Conservation (phyloP, 37 sponge, comb jelly and placozoan species). For the Aplysina aerophoba region DNA sequence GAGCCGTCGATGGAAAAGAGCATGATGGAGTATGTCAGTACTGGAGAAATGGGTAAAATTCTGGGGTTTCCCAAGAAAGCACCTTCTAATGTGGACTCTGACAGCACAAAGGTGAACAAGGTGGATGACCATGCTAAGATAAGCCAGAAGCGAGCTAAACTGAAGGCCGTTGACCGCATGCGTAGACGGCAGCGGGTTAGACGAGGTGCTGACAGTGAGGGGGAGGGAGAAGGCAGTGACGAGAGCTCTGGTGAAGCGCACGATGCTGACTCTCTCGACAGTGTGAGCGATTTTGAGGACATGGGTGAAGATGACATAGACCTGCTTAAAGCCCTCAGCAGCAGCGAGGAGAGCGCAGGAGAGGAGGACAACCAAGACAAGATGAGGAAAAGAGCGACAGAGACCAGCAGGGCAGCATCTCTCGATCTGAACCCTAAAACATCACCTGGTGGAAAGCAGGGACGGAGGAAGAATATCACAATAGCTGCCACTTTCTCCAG, state of each 20-base stretch:
- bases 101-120: background rate
- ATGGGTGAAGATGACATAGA: slow-evolving; percentile 19
- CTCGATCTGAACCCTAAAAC: background rate
- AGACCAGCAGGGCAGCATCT: too few relatives aligned
- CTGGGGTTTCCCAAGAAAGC: background rate
- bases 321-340: slow-evolving; percentile 1
- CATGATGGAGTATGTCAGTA: slow-evolving; percentile 19
- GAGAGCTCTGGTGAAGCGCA: background rate
- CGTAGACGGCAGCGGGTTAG: background rate
- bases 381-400: background rate
- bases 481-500: background rate
- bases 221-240: background rate
- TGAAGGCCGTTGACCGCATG: slow-evolving; percentile 10
- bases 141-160: background rate
- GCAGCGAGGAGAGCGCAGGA: slow-evolving; percentile 38
- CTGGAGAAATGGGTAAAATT: background rate
- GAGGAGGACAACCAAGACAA: background rate
- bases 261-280: background rate
- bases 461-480: slow-evolving; percentile 1
- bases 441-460: background rate
- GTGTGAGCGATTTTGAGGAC: slow-evolving; percentile 25
- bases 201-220: background rate
- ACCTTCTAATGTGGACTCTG: too few relatives aligned
- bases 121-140: background rate
- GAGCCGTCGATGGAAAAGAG: too few relatives aligned